A percentile compares a stretch with the other conserved stretches of the same genome.
phyloP scores from a whole-genome alignment of 2,797 vertebrate genomes.

The Numenius phaeopus region DNA sequence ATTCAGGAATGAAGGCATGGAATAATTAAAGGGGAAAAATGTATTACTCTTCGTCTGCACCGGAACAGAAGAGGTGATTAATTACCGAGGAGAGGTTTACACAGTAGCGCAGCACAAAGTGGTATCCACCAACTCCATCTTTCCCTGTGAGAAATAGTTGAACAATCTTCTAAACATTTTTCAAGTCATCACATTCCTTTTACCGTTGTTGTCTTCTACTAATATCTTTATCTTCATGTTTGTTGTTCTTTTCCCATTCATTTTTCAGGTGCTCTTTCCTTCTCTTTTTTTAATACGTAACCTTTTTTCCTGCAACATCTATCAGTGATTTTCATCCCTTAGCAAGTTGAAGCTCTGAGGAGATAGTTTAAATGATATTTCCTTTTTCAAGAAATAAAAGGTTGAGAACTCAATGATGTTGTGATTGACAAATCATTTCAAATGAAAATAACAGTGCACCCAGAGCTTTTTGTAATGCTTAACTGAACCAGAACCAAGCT shows the following conservation, averaged over 20 bases:
- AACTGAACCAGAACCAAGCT: slow-evolving; percentile 36
- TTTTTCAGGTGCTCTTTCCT: neutral
- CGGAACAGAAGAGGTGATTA: neutral
- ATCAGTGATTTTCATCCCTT: slow-evolving; percentile 7
- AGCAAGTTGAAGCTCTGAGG: neutral
- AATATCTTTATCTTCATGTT: neutral
- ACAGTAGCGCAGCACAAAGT: neutral
- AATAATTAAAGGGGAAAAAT: neutral
- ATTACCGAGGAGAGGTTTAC: neutral
- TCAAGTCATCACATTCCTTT: neutral
- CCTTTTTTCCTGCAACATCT: neutral
- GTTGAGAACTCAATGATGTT: slow-evolving; percentile 5
- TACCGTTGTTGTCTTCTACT: neutral
- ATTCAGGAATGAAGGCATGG: neutral
- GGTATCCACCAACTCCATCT: neutral
- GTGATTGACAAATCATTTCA: slow-evolving; percentile 39
- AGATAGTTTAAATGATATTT: slow-evolving; percentile 19
- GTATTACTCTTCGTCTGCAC: neutral
- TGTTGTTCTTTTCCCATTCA: neutral
- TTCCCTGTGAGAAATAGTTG: neutral
- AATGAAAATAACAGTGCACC: slow-evolving; percentile 19
- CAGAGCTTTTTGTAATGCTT: slow-evolving; percentile 6
- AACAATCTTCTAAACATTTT: slow-evolving; percentile 25
- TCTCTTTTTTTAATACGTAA: neutral
- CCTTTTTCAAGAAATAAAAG: neutral